phyloP scores from a whole-genome alignment of 2,113 vertebrate genomes.

The Lanius collurio region DNA sequence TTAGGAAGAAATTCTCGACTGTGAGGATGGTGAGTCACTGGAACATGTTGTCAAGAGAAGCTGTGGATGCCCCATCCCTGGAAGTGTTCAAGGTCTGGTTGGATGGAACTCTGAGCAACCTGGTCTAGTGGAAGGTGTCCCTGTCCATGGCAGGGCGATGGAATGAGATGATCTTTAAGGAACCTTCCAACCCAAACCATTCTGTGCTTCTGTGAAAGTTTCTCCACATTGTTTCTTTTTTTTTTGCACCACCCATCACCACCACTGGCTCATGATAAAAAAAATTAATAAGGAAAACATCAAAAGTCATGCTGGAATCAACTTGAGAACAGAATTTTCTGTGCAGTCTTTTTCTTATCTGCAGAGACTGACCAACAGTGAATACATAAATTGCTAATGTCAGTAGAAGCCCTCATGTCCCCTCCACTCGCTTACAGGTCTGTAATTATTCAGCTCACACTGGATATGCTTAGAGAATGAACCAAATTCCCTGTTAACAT shows the following conservation, averaged over 20 bases:
- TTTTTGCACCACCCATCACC: background rate
- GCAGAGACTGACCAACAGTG: background rate
- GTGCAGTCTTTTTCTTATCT: background rate
- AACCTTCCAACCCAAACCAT: background rate
- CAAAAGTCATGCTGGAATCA: background rate
- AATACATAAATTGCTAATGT: background rate
- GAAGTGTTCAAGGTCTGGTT: background rate
- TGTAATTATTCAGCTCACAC: background rate
- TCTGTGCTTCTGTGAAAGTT: background rate
- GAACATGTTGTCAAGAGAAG: background rate
- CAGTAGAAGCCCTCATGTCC: background rate
- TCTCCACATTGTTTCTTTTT: background rate
- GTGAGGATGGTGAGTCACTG: background rate
- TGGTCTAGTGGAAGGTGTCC: background rate
- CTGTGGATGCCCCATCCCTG: background rate
- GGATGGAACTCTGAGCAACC: background rate
- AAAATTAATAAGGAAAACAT: background rate
- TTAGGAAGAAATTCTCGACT: background rate
- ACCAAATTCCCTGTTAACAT: background rate
- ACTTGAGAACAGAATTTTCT: background rate
- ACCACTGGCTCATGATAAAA: background rate
- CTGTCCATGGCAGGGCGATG: background rate
- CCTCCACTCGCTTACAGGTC: background rate
- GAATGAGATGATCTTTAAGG: background rate
- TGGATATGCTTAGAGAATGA: background rate